Base-by-base conservation (phyloP, 2,113 vertebrate species). In the Chitala chitala region DNA sequence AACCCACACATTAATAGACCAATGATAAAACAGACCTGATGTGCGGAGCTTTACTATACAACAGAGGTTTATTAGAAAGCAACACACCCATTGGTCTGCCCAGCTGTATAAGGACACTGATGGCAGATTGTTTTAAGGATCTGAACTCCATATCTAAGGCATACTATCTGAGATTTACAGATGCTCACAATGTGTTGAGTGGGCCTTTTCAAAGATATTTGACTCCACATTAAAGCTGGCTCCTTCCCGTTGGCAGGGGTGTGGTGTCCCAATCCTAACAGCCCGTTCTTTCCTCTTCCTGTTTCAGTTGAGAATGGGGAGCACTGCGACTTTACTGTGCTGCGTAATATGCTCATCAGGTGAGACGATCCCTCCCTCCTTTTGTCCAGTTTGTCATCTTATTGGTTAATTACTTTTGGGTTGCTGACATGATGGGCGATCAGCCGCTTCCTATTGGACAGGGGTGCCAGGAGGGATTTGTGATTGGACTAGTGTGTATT, bases 321-420 rank as follows among this genome's bases (percentile, higher is more conserved):
- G 66, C 91, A 92, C 82, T 92, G 91, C 50, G 91, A 92, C 82
- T 92, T 92, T 80, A 91, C 91, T 4, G 89, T 92, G 53, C 81
- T 92, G 24, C 87, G 91, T 56, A 92, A 92, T 86, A 91, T 92
- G 91, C 79, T 92, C 12, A 92, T 92, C 83, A 89, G 91, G 91
- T 92, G 70, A 87, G 79, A 46, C 1, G 5, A 8, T 31, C 33
- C 15, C 8, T 46, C 38, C 50, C 7, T 24, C 10, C 17, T 20
- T 26, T n/a, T 53, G 3, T 4, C 15, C 48, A 33, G 46, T 48
- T 50, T 17, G 3, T 44, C 48, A 68, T 36, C 38, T 63, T 15
- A 63, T 63, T 63, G 7, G 59, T 63, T 63, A 9, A 63, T 63
- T 38, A 20, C 6, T 3, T 6, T 8, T 36, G 33, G 33, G 31